These are phyloP conservation scores for Lobophora halterata DNA, from an alignment of 2,888 invertebrate genomes.

Conservation along the genomic window DNA sequence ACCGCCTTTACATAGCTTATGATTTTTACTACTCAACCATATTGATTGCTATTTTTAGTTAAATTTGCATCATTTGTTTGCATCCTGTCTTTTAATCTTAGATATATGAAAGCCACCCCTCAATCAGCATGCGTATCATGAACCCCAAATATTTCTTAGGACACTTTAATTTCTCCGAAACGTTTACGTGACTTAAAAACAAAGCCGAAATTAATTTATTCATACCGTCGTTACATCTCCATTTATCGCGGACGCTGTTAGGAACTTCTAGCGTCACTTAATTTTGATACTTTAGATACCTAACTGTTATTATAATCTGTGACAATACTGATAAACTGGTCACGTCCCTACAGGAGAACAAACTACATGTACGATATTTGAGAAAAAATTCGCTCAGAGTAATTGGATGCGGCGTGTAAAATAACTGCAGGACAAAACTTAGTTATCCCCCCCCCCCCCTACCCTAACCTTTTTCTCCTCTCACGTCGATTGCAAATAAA, in stretches of 20 bases:
- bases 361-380: conserved; percentile 13
- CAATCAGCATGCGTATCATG: not conserved
- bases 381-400: conserved; percentile 3
- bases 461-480: conserved; percentile 19
- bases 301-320: conserved; percentile 1
- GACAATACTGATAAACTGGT: conserved; percentile 2
- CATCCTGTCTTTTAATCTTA: too few relatives aligned
- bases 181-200: conserved; percentile 21
- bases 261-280: conserved; percentile 5
- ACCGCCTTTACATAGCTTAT: too few relatives aligned
- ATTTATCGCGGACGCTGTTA: conserved; percentile 10
- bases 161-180: conserved; percentile 10
- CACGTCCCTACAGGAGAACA: conserved; percentile 8
- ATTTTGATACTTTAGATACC: too few relatives aligned
- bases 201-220: conserved; percentile 25
- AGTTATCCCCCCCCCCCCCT: conserved; percentile 15
- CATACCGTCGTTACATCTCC: conserved; percentile 19
- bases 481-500: conserved; percentile 41
- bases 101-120: not conserved
- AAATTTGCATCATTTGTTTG: too few relatives aligned
- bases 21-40: too few relatives aligned
- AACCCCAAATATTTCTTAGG: not conserved
- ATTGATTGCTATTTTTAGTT: too few relatives aligned
- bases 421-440: conserved; percentile 19
- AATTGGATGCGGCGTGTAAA: conserved; percentile 20